These are phyloP conservation scores for Podabrus alpinus DNA, from an alignment of 2,888 invertebrate genomes.

Conservation along the genomic window DNA sequence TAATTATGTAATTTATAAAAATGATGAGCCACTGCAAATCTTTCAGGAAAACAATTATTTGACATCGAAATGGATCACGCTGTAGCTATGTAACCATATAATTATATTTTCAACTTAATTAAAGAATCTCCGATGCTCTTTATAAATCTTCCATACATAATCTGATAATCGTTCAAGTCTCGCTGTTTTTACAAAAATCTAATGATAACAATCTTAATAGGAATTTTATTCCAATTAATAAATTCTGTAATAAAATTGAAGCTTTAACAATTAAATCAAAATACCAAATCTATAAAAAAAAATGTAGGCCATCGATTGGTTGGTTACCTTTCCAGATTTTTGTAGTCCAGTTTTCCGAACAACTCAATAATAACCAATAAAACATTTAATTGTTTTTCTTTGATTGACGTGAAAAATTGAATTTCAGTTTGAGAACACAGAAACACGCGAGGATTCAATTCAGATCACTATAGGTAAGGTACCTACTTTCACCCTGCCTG, in stretches of 20 bases:
- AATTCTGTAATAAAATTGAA: background rate
- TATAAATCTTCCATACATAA: background rate
- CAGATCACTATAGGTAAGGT: too few relatives aligned
- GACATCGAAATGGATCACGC: background rate
- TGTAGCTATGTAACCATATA: background rate
- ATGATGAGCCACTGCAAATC: background rate
- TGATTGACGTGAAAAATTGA: background rate
- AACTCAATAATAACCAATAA: background rate
- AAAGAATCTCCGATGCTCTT: background rate
- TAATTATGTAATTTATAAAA: background rate
- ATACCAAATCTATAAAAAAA: background rate
- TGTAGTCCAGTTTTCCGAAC: background rate
- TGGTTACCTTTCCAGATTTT: background rate
- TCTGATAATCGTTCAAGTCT: background rate
- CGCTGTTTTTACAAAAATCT: background rate
- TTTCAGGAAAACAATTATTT: background rate
- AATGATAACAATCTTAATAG: background rate
- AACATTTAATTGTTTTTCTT: background rate
- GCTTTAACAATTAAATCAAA: background rate
- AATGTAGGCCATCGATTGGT: background rate
- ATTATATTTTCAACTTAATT: background rate
- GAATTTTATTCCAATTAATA: background rate
- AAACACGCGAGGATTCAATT: background rate
- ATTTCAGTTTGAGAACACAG: background rate
- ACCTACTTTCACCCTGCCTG: background rate